Evolutionary conservation across 2,888 invertebrate species (phyloP), one percentile per base, ranked within the genome.

Genomic region (Lottia scabra): DNA sequence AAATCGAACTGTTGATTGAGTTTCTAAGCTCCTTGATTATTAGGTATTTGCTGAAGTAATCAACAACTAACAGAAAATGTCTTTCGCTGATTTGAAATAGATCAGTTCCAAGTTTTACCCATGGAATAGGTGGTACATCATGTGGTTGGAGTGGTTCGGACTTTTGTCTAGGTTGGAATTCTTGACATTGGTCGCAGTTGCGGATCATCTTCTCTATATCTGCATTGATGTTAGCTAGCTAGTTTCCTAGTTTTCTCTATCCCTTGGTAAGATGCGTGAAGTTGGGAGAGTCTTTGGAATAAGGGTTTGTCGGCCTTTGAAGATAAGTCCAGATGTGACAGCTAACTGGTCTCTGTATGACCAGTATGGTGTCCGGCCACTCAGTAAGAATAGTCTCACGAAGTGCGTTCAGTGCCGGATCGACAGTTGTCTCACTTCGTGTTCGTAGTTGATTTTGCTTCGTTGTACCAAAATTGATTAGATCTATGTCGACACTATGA

Each of bases 41-140:
- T 26, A 46, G 48, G 48, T 38, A 73, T 38, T 67, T 70, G 15
- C 63, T 46, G 67, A 69, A 73, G 43, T 73, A 70, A 63, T 70
- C 73, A 10, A 63, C 48, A 10, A 73, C 63, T 15, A 70, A 19
- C 19, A 73, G 64, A 30, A 65, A 73, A 13, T 70, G 38, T n/a
- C 23, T 30, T 13, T 56, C 69, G 13, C 46, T 44, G 26, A 75
- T 44, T 38, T 73, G 45, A 65, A 77, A 75, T 12, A 73, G 30
- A 43, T 77, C 75, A 63, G 65, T 70, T 19, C 72, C 74, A 6
- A 77, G n/a, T 27, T 43, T 70, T 15, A 71, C 13, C 74, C 78
- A 76, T 63, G 75, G 64, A 27, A 30, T 15, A 2, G 63, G n/a
- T 16, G 73, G 73, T 16, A 71, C 62, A 27, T 77, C 71, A 23